phyloP scores from a whole-genome alignment of 2,797 vertebrate genomes.

The Paguma larvata region DNA sequence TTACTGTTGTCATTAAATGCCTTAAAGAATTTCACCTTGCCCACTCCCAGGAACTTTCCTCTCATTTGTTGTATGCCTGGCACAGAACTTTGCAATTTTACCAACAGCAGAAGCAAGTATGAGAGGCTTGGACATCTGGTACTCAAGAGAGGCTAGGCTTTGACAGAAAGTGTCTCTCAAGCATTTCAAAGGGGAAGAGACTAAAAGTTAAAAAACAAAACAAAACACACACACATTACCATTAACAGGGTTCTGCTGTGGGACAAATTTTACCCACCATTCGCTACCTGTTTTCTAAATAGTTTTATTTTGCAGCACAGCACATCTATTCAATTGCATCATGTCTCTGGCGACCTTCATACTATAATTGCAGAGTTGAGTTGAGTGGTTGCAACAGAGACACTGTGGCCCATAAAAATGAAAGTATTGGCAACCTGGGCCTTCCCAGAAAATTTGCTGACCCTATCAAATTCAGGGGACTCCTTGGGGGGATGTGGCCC shows the following conservation, averaged over 20 bases:
- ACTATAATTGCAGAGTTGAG: neutral
- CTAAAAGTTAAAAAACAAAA: neutral
- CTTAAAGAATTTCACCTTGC: neutral
- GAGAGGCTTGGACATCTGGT: neutral
- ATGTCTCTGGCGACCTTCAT: neutral
- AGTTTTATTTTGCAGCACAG: neutral
- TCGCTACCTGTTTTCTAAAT: neutral
- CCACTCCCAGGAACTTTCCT: neutral
- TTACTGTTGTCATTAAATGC: neutral
- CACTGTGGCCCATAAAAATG: neutral
- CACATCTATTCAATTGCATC: neutral
- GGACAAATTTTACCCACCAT: fast-evolving
- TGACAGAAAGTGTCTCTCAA: neutral
- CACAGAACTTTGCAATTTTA: neutral
- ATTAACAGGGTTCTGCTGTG: neutral
- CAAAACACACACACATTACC: neutral
- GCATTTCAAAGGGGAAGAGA: neutral
- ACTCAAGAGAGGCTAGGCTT: neutral
- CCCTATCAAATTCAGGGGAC: neutral
- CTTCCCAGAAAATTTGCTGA: neutral
- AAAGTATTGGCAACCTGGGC: neutral
- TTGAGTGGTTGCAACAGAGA: neutral
- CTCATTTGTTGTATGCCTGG: neutral
- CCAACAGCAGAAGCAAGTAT: neutral
- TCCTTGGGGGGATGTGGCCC: neutral